phyloP scores from a whole-genome alignment of 1,140 invertebrate genomes.

The Bombus confusus region DNA sequence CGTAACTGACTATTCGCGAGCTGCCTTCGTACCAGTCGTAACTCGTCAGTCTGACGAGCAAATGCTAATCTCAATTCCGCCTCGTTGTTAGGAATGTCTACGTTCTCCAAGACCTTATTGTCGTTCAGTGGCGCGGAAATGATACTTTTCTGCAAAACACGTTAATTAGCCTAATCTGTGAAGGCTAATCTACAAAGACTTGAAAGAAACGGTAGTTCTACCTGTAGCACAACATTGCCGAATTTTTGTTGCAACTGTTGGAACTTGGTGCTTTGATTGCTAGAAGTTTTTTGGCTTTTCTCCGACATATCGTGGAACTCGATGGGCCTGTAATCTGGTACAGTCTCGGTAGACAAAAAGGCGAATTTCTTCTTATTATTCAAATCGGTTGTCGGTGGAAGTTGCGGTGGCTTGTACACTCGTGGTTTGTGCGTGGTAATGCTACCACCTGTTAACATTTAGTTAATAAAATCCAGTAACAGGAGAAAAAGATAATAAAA shows the following conservation, averaged over 20 bases:
- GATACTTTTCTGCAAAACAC: conserved; percentile 73
- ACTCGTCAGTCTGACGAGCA: conserved; percentile 90
- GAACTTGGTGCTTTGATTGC: conserved; percentile 90
- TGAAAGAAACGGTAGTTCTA: conserved; percentile 54
- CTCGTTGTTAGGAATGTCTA: conserved; percentile 79
- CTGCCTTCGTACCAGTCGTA: conserved; percentile 88
- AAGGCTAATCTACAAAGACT: neutral
- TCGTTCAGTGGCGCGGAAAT: conserved; percentile 72
- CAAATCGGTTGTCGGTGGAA: conserved; percentile 83
- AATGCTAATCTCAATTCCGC: conserved; percentile 88
- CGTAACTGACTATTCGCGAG: conserved; percentile 89
- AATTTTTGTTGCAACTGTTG: conserved; percentile 89
- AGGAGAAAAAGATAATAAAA: neutral
- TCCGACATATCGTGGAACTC: conserved; percentile 83
- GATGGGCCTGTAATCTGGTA: conserved; percentile 91
- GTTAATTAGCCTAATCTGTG: neutral
- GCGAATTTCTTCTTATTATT: conserved; percentile 93
- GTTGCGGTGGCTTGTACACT: conserved; percentile 83
- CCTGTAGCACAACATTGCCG: conserved; percentile 83
- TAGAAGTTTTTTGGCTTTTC: conserved; percentile 88
- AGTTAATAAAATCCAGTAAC: neutral
- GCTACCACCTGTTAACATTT: conserved; percentile 83
- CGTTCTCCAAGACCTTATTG: conserved; percentile 76
- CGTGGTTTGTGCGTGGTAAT: conserved; percentile 89
- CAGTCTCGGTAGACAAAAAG: conserved; percentile 91